Evolutionary conservation across 2,113 vertebrate genomes (phyloP).

Genomic region (Leucosticte australis): DNA sequence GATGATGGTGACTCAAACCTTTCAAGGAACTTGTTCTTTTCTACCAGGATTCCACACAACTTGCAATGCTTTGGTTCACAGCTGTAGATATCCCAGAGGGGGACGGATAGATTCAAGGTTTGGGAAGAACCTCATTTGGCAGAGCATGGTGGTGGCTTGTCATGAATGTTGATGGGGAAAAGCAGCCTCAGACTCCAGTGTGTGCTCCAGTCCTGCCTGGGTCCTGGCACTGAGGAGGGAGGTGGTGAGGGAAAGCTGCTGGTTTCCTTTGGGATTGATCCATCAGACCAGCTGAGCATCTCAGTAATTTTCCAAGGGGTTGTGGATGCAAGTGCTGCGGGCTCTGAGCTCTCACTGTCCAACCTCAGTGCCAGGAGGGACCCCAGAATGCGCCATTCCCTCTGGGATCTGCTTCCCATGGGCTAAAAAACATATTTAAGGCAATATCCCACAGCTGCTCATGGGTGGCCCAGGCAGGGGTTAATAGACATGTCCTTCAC

Average conservation of each 20-base stretch:
- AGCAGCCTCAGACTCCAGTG: neutral
- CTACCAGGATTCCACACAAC: neutral
- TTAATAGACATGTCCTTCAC: neutral
- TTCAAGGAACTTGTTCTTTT: neutral
- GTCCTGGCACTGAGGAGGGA: neutral
- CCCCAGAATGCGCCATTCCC: accelerated
- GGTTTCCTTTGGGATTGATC: neutral
- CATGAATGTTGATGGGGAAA: neutral
- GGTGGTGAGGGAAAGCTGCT: neutral
- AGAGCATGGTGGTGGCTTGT: neutral
- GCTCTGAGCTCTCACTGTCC: neutral
- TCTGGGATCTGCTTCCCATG: neutral
- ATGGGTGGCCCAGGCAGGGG: neutral
- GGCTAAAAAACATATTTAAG: neutral
- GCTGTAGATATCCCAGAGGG: neutral
- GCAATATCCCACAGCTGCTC: neutral
- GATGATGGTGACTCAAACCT: neutral
- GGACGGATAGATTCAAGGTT: neutral
- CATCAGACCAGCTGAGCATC: neutral
- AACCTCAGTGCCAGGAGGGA: neutral
- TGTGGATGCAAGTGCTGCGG: neutral
- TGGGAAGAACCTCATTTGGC: neutral
- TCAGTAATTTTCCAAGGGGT: neutral
- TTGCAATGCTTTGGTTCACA: neutral
- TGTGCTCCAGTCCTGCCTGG: neutral